A percentile compares a stretch with the other conserved stretches of the same genome.
These are phyloP conservation scores for Deilephila porcellus DNA, from an alignment of 2,888 invertebrate genomes.

Conservation along the genomic window DNA sequence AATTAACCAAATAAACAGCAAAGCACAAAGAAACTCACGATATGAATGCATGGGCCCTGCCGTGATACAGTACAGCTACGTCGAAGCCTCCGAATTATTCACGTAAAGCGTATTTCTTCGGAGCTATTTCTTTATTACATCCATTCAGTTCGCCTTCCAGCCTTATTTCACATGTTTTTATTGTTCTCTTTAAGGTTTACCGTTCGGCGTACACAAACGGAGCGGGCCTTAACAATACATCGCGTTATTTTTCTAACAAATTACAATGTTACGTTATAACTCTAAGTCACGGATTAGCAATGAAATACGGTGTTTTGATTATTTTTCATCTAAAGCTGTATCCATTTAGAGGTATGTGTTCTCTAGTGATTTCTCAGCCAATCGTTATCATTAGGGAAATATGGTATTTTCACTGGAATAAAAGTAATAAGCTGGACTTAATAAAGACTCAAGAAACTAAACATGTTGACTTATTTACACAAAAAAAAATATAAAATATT, in stretches of 20 bases:
- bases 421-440: too few species aligned
- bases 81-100: slow-evolving; percentile 66
- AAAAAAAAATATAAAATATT: too few species aligned
- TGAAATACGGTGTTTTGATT: background rate
- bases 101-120: slow-evolving; percentile 59
- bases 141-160: slow-evolving; percentile 58
- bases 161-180: slow-evolving; percentile 66
- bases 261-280: background rate
- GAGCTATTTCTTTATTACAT: slow-evolving; percentile 75
- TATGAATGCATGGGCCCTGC: slow-evolving; percentile 5
- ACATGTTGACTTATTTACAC: too few species aligned
- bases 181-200: slow-evolving; percentile 48
- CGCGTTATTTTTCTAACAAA: background rate
- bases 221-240: background rate
- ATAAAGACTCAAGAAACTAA: too few species aligned
- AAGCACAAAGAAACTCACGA: slow-evolving; percentile 3
- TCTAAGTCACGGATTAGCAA: too few species aligned
- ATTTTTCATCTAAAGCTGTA: background rate
- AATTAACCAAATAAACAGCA: background rate
- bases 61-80: slow-evolving; percentile 39
- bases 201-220: slow-evolving; percentile 1
- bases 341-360: too few species aligned
- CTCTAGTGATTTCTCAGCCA: too few species aligned
- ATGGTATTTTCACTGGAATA: too few species aligned
- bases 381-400: too few species aligned